Base-by-base conservation (phyloP, 2,113 vertebrate genomes). In the Psilopsiagon aymara region DNA sequence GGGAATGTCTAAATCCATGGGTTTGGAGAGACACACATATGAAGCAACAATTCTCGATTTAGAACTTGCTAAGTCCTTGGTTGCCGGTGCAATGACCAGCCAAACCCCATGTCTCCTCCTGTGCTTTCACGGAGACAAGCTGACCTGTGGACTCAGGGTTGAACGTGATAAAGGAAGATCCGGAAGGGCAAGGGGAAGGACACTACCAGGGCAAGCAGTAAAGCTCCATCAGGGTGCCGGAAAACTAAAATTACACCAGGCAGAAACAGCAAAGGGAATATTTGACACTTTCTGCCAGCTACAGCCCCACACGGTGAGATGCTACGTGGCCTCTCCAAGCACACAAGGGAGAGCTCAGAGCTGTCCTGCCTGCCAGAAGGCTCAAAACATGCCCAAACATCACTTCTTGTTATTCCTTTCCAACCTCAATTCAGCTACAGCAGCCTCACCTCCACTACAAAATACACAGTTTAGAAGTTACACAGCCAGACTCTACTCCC, bases 151-250 rank as follows among this genome's bases (percentile, higher is more conserved):
- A 49, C 62, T 87, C 19, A 1, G 1, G 5, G 52, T 29, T 60
- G 29, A 78, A 66, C 27, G 28, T 5, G 10, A 90, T 82, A 92
- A 94, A 77, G 29, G 39, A 89, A 44, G 33, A 85, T 44, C 46
- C 88, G 91, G 79, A 92, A 94, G 86, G 70, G 66, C 71, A 86
- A 94, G 35, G 13, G 71, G 85, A 74, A 90, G 79, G 80, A 68
- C 88, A 86, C 13, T 37, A 55, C 7, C 20, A 75, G 90, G 52
- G 88, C 44, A 67, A 93, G 46, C 63, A 83, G 64, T 31, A 94
- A 41, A 82, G 43, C 21, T 31, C 47, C 43, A 64, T 21, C 21
- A 49, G 66, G 10, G 17, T 63, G 84, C 47, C 20, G 4, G 74
- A 89, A 95, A 79, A 60, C 66, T 91, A 82, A 91, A 94, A 84